phyloP scores from a whole-genome alignment of 2,888 invertebrate species.

The Vannuccia rotundouncinata region DNA sequence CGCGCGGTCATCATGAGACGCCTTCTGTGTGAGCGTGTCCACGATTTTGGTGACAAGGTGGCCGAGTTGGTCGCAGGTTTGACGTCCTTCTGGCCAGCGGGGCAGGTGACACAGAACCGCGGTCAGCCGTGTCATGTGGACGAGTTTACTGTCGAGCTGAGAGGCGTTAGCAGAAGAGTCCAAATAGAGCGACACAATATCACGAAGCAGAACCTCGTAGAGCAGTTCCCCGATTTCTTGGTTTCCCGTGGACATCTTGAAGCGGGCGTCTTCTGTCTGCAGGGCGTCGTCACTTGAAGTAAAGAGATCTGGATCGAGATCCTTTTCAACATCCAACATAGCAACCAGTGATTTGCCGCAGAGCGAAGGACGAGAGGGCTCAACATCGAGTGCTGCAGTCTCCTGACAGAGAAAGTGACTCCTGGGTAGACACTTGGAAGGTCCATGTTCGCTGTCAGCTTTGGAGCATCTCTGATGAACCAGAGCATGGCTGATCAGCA shows the following conservation, averaged over 20 bases:
- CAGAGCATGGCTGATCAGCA: not conserved
- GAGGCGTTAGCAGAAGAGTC: not conserved
- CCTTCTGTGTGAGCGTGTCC: not conserved
- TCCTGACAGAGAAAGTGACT: not conserved
- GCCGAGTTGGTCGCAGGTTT: no score
- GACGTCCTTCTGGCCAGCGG: not conserved
- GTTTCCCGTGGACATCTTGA: not conserved
- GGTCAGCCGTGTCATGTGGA: not conserved
- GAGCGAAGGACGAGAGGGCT: not conserved
- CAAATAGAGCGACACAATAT: not conserved
- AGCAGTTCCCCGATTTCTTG: not conserved
- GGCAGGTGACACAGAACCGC: not conserved
- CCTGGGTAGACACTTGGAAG: not conserved
- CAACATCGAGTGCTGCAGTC: no score
- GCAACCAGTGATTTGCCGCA: not conserved
- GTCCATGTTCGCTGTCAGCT: not conserved
- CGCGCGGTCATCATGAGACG: not conserved
- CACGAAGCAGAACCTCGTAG: not conserved
- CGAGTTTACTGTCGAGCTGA: not conserved
- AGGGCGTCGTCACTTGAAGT: not conserved
- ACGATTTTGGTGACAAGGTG: not conserved
- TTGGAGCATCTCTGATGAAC: not conserved
- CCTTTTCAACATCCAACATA: not conserved
- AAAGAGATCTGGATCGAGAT: no score
- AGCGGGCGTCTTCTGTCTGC: not conserved